A percentile compares a stretch with the other conserved stretches of the same genome.
phyloP scores from a whole-genome alignment of 2,113 vertebrate species.

The Chaetodon auriga region DNA sequence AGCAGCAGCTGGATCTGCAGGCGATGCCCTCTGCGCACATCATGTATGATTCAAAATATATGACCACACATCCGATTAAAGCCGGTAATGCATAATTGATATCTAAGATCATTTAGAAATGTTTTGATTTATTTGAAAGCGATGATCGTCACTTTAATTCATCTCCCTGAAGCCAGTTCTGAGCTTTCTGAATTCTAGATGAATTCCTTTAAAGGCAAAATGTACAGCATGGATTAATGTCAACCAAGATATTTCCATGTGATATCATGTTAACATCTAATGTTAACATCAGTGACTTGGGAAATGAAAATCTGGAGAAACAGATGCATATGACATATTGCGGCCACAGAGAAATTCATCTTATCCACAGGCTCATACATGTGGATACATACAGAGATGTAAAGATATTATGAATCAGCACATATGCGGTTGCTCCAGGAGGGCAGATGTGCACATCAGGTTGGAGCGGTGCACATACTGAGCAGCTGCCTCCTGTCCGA shows the following conservation, averaged over 20 bases:
- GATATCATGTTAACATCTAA: slow-evolving; percentile 19
- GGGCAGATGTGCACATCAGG: slow-evolving; percentile 38
- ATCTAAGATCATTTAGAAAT: slow-evolving; percentile 58
- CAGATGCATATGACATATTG: slow-evolving; percentile 12
- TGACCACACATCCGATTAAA: slow-evolving; percentile 46
- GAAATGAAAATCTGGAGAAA: neutral
- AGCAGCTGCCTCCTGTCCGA: slow-evolving; percentile 39
- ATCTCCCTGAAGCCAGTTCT: slow-evolving; percentile 47
- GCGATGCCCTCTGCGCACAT: neutral
- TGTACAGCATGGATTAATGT: neutral
- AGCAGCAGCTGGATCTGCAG: slow-evolving; percentile 19
- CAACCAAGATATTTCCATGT: neutral
- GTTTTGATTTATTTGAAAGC: slow-evolving; percentile 67
- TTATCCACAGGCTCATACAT: neutral
- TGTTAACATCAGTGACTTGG: neutral
- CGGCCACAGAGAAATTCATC: slow-evolving; percentile 23
- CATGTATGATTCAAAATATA: slow-evolving; percentile 42
- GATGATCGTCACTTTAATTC: slow-evolving; percentile 55
- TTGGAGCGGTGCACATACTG: neutral
- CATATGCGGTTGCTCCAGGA: slow-evolving; percentile 34
- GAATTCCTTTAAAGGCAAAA: slow-evolving; percentile 33
- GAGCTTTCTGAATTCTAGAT: slow-evolving; percentile 34
- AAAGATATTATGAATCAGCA: slow-evolving; percentile 15
- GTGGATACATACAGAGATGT: neutral
- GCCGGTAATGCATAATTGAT: slow-evolving; percentile 64